phyloP scores from a whole-genome alignment of 92 coral and sea anemone genomes.

The Porites rus region DNA sequence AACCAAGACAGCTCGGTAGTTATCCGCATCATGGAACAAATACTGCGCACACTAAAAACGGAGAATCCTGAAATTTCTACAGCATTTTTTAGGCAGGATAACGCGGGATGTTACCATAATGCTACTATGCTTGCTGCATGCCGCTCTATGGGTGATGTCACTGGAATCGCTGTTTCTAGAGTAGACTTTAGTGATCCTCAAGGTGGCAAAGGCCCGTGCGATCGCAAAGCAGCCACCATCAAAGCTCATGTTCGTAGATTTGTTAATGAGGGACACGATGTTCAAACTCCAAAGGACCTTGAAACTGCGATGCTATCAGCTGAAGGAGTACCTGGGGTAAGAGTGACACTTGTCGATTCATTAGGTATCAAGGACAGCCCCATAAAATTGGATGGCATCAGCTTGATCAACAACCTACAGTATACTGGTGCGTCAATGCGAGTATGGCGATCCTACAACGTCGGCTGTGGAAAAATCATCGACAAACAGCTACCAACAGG shows the following conservation, averaged over 20 bases:
- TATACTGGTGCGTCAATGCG: constrained; percentile 23
- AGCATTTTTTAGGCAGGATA: constrained; percentile 52
- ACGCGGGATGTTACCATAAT: constrained; percentile 60
- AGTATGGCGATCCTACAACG: too few relatives aligned
- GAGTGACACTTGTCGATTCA: constrained; percentile 50
- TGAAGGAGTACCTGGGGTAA: constrained; percentile 72
- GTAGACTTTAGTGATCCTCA: constrained; percentile 78
- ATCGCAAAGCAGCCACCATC: constrained; percentile 73
- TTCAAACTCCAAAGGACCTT: constrained; percentile 64
- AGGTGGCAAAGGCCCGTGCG: constrained; percentile 83
- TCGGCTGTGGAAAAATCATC: constrained; percentile 64
- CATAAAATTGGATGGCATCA: constrained; percentile 57
- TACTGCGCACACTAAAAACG: constrained; percentile 23
- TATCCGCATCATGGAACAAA: constrained; percentile 30
- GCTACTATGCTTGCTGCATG: constrained; percentile 16
- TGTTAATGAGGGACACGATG: constrained; percentile 75
- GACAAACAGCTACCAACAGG: constrained; percentile 44
- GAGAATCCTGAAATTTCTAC: constrained; percentile 20
- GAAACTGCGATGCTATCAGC: constrained; percentile 63
- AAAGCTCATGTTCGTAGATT: constrained; percentile 61
- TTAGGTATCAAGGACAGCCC: constrained; percentile 15
- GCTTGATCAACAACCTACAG: constrained; percentile 65
- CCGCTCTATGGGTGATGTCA: constrained; percentile 15
- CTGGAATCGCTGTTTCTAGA: constrained; percentile 58
- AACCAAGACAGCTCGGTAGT: constrained; percentile 2